Percentiles rank a stretch among this genome's conserved stretches.
Conservation (phyloP, 2,113 vertebrate genomes). For the Thalassoma bifasciatum region DNA sequence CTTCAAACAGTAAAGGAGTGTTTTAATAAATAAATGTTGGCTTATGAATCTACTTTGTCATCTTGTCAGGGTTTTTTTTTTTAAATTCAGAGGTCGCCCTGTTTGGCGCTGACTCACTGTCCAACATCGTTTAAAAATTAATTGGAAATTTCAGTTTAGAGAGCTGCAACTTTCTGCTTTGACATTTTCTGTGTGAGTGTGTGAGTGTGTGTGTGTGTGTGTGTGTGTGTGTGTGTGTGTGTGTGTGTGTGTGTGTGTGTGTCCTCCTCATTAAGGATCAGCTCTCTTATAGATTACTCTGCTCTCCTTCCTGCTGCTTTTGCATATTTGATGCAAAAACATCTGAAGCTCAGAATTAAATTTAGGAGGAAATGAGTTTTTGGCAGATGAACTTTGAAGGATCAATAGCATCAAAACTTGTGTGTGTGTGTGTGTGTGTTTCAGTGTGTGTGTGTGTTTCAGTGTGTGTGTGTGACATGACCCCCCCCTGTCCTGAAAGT, state of each 20-base stretch:
- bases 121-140: constrained; percentile 53
- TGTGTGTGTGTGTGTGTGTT: too few species aligned
- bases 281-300: neutral
- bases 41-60: too few species aligned
- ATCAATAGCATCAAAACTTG: neutral
- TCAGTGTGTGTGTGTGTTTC: too few species aligned
- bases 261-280: neutral
- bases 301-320: neutral
- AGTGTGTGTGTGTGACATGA: neutral
- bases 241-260: neutral
- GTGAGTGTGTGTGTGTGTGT: too few species aligned
- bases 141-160: constrained; percentile 42
- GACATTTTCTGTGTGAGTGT: neutral
- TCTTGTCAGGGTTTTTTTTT: too few species aligned
- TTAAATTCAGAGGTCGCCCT: constrained; percentile 48
- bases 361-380: too few species aligned
- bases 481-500: constrained; percentile 43
- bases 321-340: neutral
- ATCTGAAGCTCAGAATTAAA: neutral
- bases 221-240: too few species aligned
- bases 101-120: constrained; percentile 60
- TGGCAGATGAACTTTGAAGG: too few species aligned
- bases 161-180: constrained; percentile 16
- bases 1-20: too few species aligned
- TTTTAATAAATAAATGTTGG: too few species aligned